A percentile compares a stretch with the other conserved stretches of the same genome.
Conservation (phyloP, 2,888 invertebrate species). For the Epinotia demarniana region DNA sequence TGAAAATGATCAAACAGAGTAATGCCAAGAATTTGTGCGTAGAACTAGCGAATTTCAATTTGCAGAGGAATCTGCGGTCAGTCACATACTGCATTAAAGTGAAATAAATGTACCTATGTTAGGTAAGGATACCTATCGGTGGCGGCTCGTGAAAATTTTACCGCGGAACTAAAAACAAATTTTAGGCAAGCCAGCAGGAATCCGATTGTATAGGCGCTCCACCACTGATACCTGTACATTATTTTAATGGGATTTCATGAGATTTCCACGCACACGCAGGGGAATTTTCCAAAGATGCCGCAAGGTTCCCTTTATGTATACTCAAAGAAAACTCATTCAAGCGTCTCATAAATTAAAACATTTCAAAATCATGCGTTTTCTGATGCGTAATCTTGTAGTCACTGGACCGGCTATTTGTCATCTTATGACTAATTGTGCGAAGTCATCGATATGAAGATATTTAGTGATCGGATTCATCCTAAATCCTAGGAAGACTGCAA, state of each 20-base stretch:
- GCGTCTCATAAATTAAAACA: constrained; percentile 5
- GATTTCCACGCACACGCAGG: neutral
- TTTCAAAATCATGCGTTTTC: constrained; percentile 1
- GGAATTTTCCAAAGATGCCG: neutral
- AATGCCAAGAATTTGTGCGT: neutral
- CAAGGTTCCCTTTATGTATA: neutral
- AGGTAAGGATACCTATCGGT: neutral
- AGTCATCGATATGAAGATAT: neutral
- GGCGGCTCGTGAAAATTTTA: too few species aligned
- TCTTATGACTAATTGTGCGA: constrained; percentile 4
- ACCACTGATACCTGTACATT: neutral
- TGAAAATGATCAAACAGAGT: neutral
- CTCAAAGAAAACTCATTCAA: neutral
- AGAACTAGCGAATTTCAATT: neutral
- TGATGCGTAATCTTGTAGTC: constrained; percentile 11
- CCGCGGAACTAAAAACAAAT: too few species aligned
- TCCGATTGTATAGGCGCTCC: too few species aligned
- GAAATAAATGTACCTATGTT: neutral
- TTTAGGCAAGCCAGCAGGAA: too few species aligned
- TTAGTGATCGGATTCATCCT: neutral
- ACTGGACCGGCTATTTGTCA: constrained; percentile 8
- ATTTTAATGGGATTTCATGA: neutral
- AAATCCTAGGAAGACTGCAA: neutral
- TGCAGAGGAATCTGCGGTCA: neutral
- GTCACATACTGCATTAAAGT: neutral